A percentile compares a stretch with the other conserved stretches of the same genome.
Conservation (phyloP, 2,797 vertebrate genomes). For the Scarus forsteni region DNA sequence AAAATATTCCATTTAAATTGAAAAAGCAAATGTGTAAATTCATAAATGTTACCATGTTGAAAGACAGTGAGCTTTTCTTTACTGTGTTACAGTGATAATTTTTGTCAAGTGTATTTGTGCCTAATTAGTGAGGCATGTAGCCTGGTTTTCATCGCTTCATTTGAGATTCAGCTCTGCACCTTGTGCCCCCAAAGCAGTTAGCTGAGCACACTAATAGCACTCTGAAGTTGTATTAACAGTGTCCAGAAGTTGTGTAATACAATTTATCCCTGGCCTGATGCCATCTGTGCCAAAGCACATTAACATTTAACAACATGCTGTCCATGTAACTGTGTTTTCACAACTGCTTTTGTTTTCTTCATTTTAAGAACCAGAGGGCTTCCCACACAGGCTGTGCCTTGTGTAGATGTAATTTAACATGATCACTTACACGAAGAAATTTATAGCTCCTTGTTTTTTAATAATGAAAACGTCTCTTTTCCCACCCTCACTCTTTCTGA, state of each 20-base stretch:
- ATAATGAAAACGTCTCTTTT: conserved; percentile 14
- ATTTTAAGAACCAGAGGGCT: conserved; percentile 16
- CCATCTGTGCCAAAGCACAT: conserved; percentile 17
- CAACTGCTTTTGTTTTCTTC: conserved; percentile 1
- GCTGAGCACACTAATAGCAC: conserved; percentile 16
- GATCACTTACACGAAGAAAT: conserved; percentile 7
- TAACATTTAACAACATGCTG: conserved; percentile 20
- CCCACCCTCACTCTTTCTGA: neutral
- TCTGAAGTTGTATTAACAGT: conserved; percentile 21
- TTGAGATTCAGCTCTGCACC: conserved; percentile 1
- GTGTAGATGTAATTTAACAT: conserved; percentile 23
- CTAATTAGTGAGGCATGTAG: neutral
- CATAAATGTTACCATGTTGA: too few relatives aligned
- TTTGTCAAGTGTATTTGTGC: neutral
- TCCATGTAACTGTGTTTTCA: conserved; percentile 28
- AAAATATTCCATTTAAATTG: too few relatives aligned
- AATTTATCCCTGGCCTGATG: conserved; percentile 32
- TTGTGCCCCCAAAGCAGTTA: neutral
- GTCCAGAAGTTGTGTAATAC: conserved; percentile 40
- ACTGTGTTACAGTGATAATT: neutral
- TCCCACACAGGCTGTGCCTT: neutral
- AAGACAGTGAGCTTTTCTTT: too few relatives aligned
- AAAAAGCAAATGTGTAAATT: too few relatives aligned
- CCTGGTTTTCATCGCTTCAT: neutral
- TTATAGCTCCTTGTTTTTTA: conserved; percentile 12